Evolutionary conservation across 2,797 vertebrate genomes (phyloP).

Genomic region (Danio albolineatus): DNA sequence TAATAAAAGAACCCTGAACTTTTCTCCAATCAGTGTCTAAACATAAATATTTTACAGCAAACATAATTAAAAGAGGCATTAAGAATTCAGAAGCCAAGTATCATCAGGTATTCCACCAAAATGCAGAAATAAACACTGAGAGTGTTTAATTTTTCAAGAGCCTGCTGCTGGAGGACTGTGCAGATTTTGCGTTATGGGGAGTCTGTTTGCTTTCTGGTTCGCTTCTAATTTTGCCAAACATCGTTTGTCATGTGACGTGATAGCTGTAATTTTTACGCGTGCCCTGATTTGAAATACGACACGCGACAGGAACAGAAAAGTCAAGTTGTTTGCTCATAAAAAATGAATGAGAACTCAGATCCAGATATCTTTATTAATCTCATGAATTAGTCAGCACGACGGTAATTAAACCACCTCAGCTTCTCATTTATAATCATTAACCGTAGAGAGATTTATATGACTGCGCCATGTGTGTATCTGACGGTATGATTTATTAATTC

Average conservation of each 20-base stretch:
- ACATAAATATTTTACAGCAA: slow-evolving; percentile 39
- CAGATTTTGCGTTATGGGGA: slow-evolving; percentile 7
- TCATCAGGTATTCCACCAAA: slow-evolving; percentile 44
- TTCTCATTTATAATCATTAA: slow-evolving; percentile 55
- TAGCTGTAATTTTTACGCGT: slow-evolving; percentile 14
- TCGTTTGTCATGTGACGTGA: slow-evolving; percentile 43
- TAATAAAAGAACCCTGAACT: slow-evolving; percentile 15
- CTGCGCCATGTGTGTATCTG: slow-evolving; percentile 29
- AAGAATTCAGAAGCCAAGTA: slow-evolving; percentile 28
- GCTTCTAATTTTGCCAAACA: slow-evolving; percentile 44
- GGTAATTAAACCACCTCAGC: slow-evolving; percentile 43
- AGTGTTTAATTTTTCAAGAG: slow-evolving; percentile 43
- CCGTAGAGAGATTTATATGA: slow-evolving; percentile 26
- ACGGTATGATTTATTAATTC: slow-evolving; percentile 53
- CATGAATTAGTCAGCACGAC: slow-evolving; percentile 40
- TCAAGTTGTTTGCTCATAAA: slow-evolving; percentile 48
- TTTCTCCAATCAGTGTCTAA: slow-evolving; percentile 8
- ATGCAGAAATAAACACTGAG: slow-evolving; percentile 33
- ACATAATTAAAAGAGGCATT: slow-evolving; percentile 34
- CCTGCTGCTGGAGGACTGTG: background rate
- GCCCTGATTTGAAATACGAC: slow-evolving; percentile 37
- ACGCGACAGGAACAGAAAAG: slow-evolving; percentile 29
- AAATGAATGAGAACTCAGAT: slow-evolving; percentile 33
- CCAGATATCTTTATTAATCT: slow-evolving; percentile 51
- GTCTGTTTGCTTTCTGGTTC: slow-evolving; percentile 36